Base-by-base conservation (phyloP, 2,797 vertebrate species). In the Phrynocephalus vlangalii region DNA sequence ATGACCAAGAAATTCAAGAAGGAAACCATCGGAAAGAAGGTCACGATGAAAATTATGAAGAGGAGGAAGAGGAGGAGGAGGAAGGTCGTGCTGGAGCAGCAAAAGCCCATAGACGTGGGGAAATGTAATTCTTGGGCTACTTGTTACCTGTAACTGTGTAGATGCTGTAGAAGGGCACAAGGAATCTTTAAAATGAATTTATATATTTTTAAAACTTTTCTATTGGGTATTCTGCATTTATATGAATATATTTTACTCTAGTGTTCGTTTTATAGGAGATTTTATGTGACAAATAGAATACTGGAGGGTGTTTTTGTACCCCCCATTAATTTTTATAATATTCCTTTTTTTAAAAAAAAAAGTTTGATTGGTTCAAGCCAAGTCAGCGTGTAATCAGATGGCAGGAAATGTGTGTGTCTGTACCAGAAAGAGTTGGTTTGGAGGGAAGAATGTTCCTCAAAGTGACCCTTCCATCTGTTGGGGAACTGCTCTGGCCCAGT, bases 41-140 rank as follows among this genome's bases (percentile, higher is more conserved):
- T 67, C 96, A 96, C 22, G 98, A 98, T 86, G 98, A 98, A 16
- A 98, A 98, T 2, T 98, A 99, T 1, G 98, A 99, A 48, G 98
- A 98, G 70, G 98, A 97, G 0, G 94, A 96, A 22, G 93, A 95
- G 0, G 98, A 97, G 22, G 97, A 97, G 1, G 97, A 97, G 0
- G 92, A 92, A 7, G 97, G 93, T 6, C 96, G 94, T 8, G 94
- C 86, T 33, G 86, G 30, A 9, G 96, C 94, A 92, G 96, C 96
- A 95, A 96, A 97, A 85, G 94, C 95, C 28, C 96, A 95, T 67
- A 96, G 96, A 56, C 96, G 98, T 95, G 99, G 98, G 8, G 99
- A 99, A 94, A 99, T 99, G 98, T 99, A 97, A 96, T 91, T 2
- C 2, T 22, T 30, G 28, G 8, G 1, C 87, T 75, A 70, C 76